phyloP scores from a whole-genome alignment of 2,888 invertebrate genomes.

The Salpingus planirostris region DNA sequence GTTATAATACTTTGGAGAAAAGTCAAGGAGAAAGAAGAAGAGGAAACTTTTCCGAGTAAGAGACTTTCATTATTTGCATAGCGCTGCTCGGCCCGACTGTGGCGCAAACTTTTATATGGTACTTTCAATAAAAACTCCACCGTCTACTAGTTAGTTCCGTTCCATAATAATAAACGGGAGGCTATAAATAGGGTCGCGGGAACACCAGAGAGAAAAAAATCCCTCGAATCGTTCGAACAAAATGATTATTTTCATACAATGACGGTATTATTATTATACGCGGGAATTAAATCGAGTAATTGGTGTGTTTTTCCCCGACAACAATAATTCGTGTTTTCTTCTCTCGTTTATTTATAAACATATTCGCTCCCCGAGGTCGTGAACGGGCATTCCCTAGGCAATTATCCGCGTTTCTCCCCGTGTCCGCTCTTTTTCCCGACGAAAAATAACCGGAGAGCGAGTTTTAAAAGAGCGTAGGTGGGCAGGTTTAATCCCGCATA shows the following conservation, averaged over 20 bases:
- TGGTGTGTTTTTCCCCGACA: too few relatives aligned
- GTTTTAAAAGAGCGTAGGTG: slow-evolving; percentile 11
- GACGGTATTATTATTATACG: too few relatives aligned
- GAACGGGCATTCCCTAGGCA: slow-evolving; percentile 7
- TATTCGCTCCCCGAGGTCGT: slow-evolving; percentile 6
- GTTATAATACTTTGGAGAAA: slow-evolving; percentile 7
- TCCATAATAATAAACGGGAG: not conserved
- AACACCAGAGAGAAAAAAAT: too few relatives aligned
- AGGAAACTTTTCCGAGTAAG: too few relatives aligned
- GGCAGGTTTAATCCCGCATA: too few relatives aligned
- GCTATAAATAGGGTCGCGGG: not conserved
- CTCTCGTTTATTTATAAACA: too few relatives aligned
- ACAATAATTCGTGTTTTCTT: too few relatives aligned
- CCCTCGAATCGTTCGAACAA: too few relatives aligned
- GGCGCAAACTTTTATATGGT: slow-evolving; percentile 12
- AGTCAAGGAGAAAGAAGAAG: slow-evolving; percentile 8
- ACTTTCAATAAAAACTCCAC: slow-evolving; percentile 12
- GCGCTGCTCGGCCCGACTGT: too few relatives aligned
- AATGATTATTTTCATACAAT: too few relatives aligned
- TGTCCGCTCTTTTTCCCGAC: too few relatives aligned
- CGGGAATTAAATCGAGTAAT: too few relatives aligned
- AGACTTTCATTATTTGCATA: slow-evolving; percentile 18
- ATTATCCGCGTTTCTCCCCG: slow-evolving; percentile 6
- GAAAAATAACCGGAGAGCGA: slow-evolving; percentile 9
- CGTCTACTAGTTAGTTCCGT: slow-evolving; percentile 1